phyloP scores from a whole-genome alignment of 2,888 invertebrate species.

The Sisyra terminalis region DNA sequence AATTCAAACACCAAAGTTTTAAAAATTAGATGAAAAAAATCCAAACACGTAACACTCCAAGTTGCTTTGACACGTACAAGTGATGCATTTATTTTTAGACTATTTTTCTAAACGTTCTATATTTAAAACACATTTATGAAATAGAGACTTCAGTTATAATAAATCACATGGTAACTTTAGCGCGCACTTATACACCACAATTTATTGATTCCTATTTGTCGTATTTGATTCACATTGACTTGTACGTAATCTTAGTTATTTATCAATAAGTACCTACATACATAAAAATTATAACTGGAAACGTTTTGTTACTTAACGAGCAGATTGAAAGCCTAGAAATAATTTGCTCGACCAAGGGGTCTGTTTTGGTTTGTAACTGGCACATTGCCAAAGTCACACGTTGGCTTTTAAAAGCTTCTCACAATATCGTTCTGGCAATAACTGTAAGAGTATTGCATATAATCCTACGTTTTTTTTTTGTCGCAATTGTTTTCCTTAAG shows the following conservation, averaged over 20 bases:
- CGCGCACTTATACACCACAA: background rate
- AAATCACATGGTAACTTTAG: background rate
- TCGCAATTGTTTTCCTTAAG: too few relatives aligned
- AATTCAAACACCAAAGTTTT: background rate
- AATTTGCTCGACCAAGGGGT: constrained; percentile 19
- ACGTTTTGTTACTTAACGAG: constrained; percentile 6
- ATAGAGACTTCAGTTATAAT: background rate
- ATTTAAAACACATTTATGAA: background rate
- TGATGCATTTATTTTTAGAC: background rate
- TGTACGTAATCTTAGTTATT: background rate
- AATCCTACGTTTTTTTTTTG: too few relatives aligned
- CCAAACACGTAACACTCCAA: too few relatives aligned
- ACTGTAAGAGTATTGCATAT: background rate
- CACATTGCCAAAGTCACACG: constrained; percentile 18
- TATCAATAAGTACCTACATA: background rate
- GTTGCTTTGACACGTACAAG: background rate
- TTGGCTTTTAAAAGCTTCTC: background rate
- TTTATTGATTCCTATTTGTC: background rate
- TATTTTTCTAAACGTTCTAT: background rate
- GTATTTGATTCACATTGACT: background rate
- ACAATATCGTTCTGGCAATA: background rate
- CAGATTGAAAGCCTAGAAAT: constrained; percentile 20
- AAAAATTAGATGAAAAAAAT: background rate
- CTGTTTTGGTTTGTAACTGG: constrained; percentile 21
- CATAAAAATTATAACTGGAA: background rate